Evolutionary conservation across 30 jellyfish, hydroid and myxozoan species (phyloP), one percentile per base, ranked within the genome.

Genomic region (Mastigias papua): DNA sequence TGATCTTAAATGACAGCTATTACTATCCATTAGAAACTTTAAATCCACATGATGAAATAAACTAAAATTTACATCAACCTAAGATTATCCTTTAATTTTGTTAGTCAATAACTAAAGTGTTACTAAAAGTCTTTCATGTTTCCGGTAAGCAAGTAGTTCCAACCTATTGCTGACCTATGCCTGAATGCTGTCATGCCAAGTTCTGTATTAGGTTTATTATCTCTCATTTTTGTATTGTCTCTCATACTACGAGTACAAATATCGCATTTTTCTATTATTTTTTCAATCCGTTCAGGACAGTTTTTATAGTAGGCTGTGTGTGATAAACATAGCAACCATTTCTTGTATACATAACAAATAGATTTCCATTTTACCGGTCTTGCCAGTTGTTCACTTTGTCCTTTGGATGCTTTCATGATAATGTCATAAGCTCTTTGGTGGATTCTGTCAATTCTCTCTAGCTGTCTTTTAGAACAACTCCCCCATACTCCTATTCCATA

Each of bases 401-500:
- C 58, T 68, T 68, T 28, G 80, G 80, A 34, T 68, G 25, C 58
- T 68, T 68, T 68, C 34, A 68, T 21, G 80, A 68, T 26, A 57
- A 68, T 68, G 25, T 34, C 60, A 68, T 28, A 28, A 11, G 80
- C 80, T 68, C 80, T 28, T 68, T 68, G 51, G 80, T 68, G 80
- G 8, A 68, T 68, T 68, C 80, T 68, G 60, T 68, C 80, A 21
- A 68, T 13, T 68, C 80, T 68, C 80, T 68, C 80, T 68, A 68
- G 25, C 80, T 68, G 17, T 68, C 60, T 57, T 68, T 68, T 57
- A 13, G 80, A 68, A 68, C 80, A 68, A 68, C 80, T 68, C 80
- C 80, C 80, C 80, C 80, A 68, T 68, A 68, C 76, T 13, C 76
- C 76, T 13, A 63, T 63, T 63, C 76, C 76, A 30, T 63, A 63